Base-by-base conservation (phyloP, 2,888 invertebrate species). In the Doris montereyensis region DNA sequence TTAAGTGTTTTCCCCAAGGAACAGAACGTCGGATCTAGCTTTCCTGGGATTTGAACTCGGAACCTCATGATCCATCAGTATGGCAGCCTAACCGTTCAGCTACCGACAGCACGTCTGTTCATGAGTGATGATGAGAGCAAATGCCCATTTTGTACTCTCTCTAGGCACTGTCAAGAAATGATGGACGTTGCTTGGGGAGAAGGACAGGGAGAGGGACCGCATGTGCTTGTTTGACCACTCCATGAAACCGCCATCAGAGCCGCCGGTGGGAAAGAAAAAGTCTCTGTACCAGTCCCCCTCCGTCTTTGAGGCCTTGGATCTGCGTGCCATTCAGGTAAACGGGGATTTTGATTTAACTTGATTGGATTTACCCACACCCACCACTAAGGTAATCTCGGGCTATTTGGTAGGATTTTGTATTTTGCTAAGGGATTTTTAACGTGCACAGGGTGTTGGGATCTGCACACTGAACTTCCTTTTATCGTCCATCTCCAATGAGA, bases 231-330 rank as follows among this genome's bases (percentile, higher is more conserved):
- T 87, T 81, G 17, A 94, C 95, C 80, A 98, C 97, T 0, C 98
- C 96, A 1, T 94, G 96, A 13, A 94, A 97, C 85, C 96, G 95
- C 92, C 99, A 97, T 93, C 95, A 95, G 80, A 87, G n/a, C 86
- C 88, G 1, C 88, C 89, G 28, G 88, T 87, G 72, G 83, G 84
- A 4, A 86, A 86, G 83, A 89, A 89, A 76, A 72, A 81, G 91
- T 92, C 97, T 90, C 96, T 99, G 84, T 99, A 99, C 92, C 96
- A 95, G 70, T 97, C 97, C 91, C 98, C 98, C 0, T 94, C 95
- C 58, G 96, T 98, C 90, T 99, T 99, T 91, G 94, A 97, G 85
- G 96, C 97, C 88, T 96, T 99, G 77, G 99, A 99, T 91, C 96
- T 97, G 91, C 95, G 97, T 85, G 98, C 99, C 88, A 97, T 99